These are phyloP conservation scores for Lutraria rhynchaena DNA, from an alignment of 1,140 invertebrate species.

Conservation along the genomic window DNA sequence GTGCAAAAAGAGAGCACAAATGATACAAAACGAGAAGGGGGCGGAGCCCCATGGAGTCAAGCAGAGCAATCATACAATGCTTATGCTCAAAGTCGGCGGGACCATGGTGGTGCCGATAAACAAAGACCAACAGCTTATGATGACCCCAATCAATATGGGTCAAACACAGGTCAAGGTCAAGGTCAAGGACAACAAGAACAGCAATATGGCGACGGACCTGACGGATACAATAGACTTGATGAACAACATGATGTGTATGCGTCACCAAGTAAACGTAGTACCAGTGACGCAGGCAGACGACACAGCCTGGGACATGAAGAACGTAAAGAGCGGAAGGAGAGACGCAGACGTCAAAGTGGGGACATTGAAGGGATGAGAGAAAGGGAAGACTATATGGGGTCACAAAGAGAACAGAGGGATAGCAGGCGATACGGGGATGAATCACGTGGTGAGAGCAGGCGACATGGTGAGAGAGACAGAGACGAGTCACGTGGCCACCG, in stretches of 20 bases:
- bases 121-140: not conserved
- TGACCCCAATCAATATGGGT: not conserved
- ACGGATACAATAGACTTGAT: not conserved
- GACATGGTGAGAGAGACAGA: conserved; percentile 19
- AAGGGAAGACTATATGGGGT: conserved; percentile 32
- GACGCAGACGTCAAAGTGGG: conserved; percentile 44
- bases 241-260: not conserved
- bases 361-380: conserved; percentile 54
- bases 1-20: not conserved
- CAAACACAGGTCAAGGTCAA: not conserved
- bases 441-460: conserved; percentile 11
- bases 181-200: conserved; percentile 6
- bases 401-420: conserved; percentile 25
- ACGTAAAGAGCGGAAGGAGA: conserved; percentile 31
- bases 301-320: conserved; percentile 40
- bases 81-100: not conserved
- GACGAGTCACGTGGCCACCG: conserved; percentile 17
- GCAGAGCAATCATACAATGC: conserved; percentile 22
- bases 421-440: conserved; percentile 20
- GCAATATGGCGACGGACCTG: not conserved
- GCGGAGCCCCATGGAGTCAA: not conserved
- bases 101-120: not conserved
- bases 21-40: not conserved
- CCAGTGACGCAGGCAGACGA: conserved; percentile 7
- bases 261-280: not conserved